phyloP scores from a whole-genome alignment of 1,140 invertebrate genomes.

The Chrysomallon squamiferum region DNA sequence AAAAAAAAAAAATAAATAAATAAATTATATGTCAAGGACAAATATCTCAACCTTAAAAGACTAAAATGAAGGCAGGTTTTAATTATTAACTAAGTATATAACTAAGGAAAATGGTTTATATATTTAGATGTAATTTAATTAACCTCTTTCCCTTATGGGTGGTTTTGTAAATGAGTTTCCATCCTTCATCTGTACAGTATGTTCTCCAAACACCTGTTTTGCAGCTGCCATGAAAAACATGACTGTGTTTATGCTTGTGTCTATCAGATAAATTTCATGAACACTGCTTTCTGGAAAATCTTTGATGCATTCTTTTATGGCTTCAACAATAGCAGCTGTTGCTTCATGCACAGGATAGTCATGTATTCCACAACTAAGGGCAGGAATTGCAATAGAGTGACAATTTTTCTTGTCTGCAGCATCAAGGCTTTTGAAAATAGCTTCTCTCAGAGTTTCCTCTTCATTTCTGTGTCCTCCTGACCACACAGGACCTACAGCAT shows the following conservation, averaged over 20 bases:
- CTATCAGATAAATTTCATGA: constrained; percentile 12
- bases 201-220: not conserved
- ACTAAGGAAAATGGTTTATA: too few relatives aligned
- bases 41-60: too few relatives aligned
- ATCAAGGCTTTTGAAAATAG: constrained; percentile 12
- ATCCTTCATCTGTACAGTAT: not conserved
- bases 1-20: too few relatives aligned
- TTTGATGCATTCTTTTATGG: not conserved
- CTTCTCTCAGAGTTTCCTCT: constrained; percentile 5
- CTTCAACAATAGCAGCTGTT: not conserved
- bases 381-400: constrained; percentile 20
- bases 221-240: not conserved
- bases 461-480: constrained; percentile 16
- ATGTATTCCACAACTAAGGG: constrained; percentile 18
- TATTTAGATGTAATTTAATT: too few relatives aligned
- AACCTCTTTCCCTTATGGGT: too few relatives aligned
- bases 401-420: not conserved
- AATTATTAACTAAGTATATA: too few relatives aligned
- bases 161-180: too few relatives aligned
- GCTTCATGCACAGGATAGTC: constrained; percentile 2
- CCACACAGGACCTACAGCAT: constrained; percentile 36
- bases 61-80: too few relatives aligned
- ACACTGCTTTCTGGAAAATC: not conserved
- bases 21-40: too few relatives aligned
- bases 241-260: constrained; percentile 4